Percentiles rank a stretch among this genome's conserved stretches.
Conservation (phyloP, 2,888 invertebrate species). For the Plagodis dolabraria region DNA sequence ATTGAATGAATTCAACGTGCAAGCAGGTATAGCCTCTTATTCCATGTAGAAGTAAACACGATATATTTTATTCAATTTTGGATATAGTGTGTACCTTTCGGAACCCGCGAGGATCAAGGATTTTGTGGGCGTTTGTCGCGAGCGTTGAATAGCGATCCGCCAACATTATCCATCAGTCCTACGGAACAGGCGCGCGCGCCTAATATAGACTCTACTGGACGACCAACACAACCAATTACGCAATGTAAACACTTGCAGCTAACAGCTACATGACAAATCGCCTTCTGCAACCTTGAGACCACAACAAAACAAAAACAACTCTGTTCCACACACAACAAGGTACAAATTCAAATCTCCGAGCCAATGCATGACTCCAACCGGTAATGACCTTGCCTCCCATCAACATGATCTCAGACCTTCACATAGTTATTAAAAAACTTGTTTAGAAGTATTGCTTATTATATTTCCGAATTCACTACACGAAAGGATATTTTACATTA, state of each 20-base stretch:
- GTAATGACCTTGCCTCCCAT: constrained; percentile 71
- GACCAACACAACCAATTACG: constrained; percentile 37
- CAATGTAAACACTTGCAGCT: constrained; percentile 52
- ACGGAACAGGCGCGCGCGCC: constrained; percentile 32
- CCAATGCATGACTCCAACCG: constrained; percentile 40
- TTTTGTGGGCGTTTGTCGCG: background rate
- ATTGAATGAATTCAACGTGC: too few relatives aligned
- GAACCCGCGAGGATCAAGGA: too few relatives aligned
- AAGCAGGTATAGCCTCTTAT: too few relatives aligned
- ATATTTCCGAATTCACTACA: constrained; percentile 34
- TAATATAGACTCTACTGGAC: constrained; percentile 24
- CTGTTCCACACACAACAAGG: constrained; percentile 48
- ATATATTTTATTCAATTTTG: too few relatives aligned
- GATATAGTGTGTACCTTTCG: too few relatives aligned
- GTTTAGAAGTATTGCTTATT: constrained; percentile 32
- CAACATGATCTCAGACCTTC: constrained; percentile 59
- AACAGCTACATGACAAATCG: constrained; percentile 53
- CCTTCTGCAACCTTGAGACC: constrained; percentile 60
- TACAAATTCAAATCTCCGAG: constrained; percentile 25
- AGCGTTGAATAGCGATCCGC: background rate
- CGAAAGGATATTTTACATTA: constrained; percentile 19
- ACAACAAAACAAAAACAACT: constrained; percentile 51
- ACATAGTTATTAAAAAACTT: constrained; percentile 52
- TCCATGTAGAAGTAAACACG: too few relatives aligned
- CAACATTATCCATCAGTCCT: background rate